phyloP scores from a whole-genome alignment of 2,113 vertebrate species.

The Prunella fulvescens region DNA sequence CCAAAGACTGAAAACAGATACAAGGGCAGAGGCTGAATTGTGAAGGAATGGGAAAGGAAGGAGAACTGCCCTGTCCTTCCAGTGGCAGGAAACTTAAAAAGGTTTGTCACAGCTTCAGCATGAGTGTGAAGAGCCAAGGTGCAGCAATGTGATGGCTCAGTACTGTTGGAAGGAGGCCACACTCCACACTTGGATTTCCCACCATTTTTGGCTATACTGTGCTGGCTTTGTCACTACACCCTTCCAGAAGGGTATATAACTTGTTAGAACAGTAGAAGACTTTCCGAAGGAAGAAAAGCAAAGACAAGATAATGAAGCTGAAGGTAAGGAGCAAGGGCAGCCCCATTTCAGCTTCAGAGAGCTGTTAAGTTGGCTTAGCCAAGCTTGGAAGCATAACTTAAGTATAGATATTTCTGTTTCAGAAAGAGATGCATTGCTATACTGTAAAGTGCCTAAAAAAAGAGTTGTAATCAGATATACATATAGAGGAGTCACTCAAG shows the following conservation, averaged over 20 bases:
- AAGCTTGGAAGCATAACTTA: not conserved
- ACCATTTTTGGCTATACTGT: not conserved
- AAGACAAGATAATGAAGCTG: not conserved
- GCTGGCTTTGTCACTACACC: not conserved
- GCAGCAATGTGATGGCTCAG: not conserved
- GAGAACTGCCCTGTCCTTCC: not conserved
- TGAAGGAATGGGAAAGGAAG: not conserved
- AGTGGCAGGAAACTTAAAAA: not conserved
- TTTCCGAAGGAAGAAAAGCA: not conserved
- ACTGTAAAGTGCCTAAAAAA: not conserved
- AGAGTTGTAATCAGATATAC: not conserved
- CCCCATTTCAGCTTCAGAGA: not conserved
- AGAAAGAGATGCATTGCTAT: not conserved
- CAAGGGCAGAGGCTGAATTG: not conserved
- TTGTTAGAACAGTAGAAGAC: not conserved
- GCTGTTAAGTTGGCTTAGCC: not conserved
- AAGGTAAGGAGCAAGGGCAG: not conserved
- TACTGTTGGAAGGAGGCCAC: not conserved
- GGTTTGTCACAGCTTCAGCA: not conserved
- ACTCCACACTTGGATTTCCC: not conserved
- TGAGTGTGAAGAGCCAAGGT: not conserved
- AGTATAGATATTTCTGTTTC: not conserved
- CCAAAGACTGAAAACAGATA: not conserved
- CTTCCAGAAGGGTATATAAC: not conserved
- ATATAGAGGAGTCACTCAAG: not conserved